phyloP scores from a whole-genome alignment of 2,113 vertebrate genomes.

The Hyla sarda region DNA sequence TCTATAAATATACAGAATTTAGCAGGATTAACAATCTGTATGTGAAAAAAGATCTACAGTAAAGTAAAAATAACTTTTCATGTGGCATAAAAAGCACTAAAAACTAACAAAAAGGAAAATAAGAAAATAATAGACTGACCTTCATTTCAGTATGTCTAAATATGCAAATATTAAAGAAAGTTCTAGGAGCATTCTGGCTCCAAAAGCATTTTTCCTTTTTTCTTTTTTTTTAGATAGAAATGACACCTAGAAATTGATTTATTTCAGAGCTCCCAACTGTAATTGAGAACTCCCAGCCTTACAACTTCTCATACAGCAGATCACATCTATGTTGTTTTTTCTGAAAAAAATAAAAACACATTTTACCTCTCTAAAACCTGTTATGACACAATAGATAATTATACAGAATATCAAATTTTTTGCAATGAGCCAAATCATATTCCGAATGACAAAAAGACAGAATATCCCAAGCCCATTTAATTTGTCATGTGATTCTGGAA shows the following conservation, averaged over 20 bases:
- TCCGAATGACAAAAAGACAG: conserved; percentile 9
- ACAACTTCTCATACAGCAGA: conserved; percentile 54
- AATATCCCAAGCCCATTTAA: background rate
- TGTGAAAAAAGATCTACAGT: background rate
- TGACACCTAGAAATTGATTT: conserved; percentile 58
- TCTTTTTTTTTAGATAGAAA: conserved; percentile 51
- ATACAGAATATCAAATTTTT: conserved; percentile 29
- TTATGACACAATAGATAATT: conserved; percentile 49
- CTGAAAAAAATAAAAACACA: too few species aligned
- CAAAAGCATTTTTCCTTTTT: too few species aligned
- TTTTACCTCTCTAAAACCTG: conserved; percentile 28
- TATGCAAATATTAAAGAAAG: background rate
- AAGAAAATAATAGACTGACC: background rate
- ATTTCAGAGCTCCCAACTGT: conserved; percentile 58
- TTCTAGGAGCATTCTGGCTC: conserved; percentile 56
- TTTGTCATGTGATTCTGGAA: background rate
- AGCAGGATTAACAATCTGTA: background rate
- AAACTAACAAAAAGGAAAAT: background rate
- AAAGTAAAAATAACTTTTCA: background rate
- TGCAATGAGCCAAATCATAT: conserved; percentile 19
- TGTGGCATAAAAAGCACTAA: background rate
- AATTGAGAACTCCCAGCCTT: conserved; percentile 56
- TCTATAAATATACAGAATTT: background rate
- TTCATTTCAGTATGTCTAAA: background rate
- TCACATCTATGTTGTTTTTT: conserved; percentile 43